Conservation (phyloP, 2,797 vertebrate species). For the Rhynchonycteris naso region DNA sequence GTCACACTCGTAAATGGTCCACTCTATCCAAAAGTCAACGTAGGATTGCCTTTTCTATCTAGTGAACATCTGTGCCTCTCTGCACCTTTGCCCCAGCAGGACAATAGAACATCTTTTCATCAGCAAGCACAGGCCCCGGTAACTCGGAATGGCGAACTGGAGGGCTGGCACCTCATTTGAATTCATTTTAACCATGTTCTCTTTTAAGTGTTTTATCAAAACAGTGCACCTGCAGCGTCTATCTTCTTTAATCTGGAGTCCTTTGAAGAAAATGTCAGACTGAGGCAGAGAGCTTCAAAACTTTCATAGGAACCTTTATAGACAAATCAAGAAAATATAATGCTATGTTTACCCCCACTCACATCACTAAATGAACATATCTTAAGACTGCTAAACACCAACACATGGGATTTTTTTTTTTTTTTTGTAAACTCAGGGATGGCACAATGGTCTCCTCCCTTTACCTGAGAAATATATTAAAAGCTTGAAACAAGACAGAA, state of each 20-base stretch:
- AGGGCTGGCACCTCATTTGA: constrained; percentile 62
- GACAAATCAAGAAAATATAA: constrained; percentile 66
- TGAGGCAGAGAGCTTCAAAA: constrained; percentile 77
- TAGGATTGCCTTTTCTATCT: background rate
- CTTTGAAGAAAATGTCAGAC: constrained; percentile 82
- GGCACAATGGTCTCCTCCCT: background rate
- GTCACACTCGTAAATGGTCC: background rate
- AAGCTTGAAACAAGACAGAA: background rate
- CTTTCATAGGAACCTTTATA: constrained; percentile 74
- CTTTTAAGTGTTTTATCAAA: constrained; percentile 77
- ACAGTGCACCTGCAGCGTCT: constrained; percentile 75
- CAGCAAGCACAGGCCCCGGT: constrained; percentile 29
- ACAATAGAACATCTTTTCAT: constrained; percentile 64
- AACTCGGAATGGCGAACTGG: constrained; percentile 51
- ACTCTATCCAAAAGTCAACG: background rate
- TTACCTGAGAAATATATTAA: background rate
- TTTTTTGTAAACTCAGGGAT: background rate
- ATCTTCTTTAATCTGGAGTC: constrained; percentile 78
- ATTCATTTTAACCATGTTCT: constrained; percentile 73
- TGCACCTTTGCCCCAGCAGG: constrained; percentile 48
- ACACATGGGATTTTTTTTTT: background rate
- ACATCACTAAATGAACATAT: constrained; percentile 36
- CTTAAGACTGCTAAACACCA: constrained; percentile 30
- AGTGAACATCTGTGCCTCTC: background rate
- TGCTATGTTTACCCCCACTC: constrained; percentile 2